These are phyloP conservation scores for Sinohyriopsis cumingii DNA, from an alignment of 2,888 invertebrate genomes.

Conservation along the genomic window DNA sequence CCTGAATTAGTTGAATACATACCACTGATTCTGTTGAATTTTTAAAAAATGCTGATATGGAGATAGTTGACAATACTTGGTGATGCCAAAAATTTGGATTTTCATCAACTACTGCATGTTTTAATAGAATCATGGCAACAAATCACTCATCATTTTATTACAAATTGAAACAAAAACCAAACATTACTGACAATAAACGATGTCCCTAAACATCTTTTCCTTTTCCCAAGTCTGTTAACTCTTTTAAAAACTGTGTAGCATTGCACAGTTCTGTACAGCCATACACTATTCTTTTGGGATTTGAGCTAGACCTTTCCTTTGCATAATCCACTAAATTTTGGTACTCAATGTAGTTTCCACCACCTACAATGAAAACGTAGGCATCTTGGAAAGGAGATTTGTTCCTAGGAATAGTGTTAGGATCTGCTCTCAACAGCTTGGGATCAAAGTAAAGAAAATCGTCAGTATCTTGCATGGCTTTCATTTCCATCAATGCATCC, in stretches of 20 bases:
- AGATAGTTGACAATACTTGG: no score
- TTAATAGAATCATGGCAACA: no score
- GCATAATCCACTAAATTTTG: conserved; percentile 97
- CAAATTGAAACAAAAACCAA: no score
- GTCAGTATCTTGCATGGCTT: conserved; percentile 83
- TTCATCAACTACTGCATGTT: no score
- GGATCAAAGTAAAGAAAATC: conserved; percentile 97
- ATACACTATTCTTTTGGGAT: conserved; percentile 88
- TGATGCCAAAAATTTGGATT: no score
- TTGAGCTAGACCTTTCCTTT: conserved; percentile 80
- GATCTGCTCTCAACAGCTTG: conserved; percentile 83
- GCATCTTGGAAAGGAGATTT: conserved; percentile 70
- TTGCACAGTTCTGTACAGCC: conserved; percentile 95
- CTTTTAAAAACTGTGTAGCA: conserved; percentile 94
- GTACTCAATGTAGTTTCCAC: conserved; percentile 97
- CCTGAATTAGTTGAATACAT: no score
- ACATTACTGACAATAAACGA: no score
- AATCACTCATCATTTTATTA: no score
- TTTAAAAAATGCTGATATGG: no score
- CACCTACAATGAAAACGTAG: conserved; percentile 75
- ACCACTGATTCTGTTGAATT: no score
- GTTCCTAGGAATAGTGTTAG: conserved; percentile 64
- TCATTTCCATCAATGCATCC: conserved; percentile 89
- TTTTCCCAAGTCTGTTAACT: conserved; percentile 72
- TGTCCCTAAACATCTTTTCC: conserved; percentile 11